These are phyloP conservation scores for Karalla daura DNA, from an alignment of 2,797 vertebrate genomes.

Conservation along the genomic window DNA sequence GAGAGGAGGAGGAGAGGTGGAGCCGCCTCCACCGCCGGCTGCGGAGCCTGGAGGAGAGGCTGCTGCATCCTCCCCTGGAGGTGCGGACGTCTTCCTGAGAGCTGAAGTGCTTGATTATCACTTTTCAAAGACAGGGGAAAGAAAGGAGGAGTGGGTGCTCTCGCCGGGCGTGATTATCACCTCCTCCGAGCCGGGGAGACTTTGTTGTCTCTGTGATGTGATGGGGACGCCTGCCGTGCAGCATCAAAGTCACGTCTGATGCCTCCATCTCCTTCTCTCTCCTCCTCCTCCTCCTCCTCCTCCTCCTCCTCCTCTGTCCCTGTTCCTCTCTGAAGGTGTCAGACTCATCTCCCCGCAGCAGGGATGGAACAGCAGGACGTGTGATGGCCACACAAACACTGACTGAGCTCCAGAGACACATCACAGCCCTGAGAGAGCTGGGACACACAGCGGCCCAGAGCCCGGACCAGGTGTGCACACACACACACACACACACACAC, in stretches of 20 bases:
- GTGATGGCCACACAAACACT: conserved; percentile 75
- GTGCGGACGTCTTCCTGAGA: conserved; percentile 39
- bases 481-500: too few species aligned
- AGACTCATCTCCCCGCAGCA: conserved; percentile 72
- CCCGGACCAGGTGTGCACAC: conserved; percentile 84
- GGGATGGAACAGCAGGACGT: conserved; percentile 68
- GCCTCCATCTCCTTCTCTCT: conserved; percentile 19
- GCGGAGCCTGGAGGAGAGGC: conserved; percentile 59
- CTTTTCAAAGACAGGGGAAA: conserved; percentile 40
- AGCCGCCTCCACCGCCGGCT: conserved; percentile 67
- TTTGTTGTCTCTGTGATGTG: conserved; percentile 55
- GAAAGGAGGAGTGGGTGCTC: conserved; percentile 31
- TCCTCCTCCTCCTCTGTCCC: too few species aligned
- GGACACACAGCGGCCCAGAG: conserved; percentile 71
- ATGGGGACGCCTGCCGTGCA: conserved; percentile 60
- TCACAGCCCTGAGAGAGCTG: conserved; percentile 83
- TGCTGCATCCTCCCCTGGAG: conserved; percentile 57
- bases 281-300: conserved; percentile 13
- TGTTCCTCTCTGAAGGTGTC: conserved; percentile 78
- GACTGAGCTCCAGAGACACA: conserved; percentile 85
- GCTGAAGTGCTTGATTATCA: conserved; percentile 67
- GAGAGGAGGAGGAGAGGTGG: conserved; percentile 71
- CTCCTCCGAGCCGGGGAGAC: conserved; percentile 59
- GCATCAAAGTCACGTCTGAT: conserved; percentile 31
- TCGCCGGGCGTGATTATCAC: conserved; percentile 69